Conservation (phyloP, 2,113 vertebrate genomes). For the Phodopus roborovskii region DNA sequence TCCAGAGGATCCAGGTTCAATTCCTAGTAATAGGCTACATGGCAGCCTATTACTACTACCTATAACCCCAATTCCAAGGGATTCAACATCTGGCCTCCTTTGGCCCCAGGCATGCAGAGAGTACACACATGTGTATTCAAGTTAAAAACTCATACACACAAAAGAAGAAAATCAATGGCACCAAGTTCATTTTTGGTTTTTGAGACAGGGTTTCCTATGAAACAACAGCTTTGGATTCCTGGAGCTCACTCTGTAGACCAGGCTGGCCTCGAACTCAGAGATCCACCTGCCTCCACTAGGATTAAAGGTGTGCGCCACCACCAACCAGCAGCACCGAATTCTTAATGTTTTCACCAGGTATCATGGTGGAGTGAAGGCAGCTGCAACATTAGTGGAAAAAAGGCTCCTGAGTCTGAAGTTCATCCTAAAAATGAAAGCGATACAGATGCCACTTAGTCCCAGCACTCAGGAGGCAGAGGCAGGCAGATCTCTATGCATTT, state of each 20-base stretch:
- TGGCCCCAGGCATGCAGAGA: neutral
- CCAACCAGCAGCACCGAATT: neutral
- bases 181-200: neutral
- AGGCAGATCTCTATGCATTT: neutral
- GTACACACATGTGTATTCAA: neutral
- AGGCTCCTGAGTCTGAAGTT: neutral
- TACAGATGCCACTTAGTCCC: too few species aligned
- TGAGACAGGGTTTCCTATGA: too few species aligned
- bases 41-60: neutral
- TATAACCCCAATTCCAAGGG: neutral
- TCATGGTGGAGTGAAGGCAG: neutral
- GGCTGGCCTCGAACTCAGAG: too few species aligned
- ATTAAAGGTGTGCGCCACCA: too few species aligned
- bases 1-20: neutral
- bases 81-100: neutral
- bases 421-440: neutral
- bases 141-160: neutral
- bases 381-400: neutral
- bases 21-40: neutral
- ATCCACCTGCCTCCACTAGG: too few species aligned
- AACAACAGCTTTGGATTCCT: too few species aligned
- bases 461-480: neutral
- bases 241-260: too few species aligned
- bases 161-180: neutral
- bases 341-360: neutral